Conservation (phyloP, 1,140 invertebrate genomes). For the Limonius californicus region DNA sequence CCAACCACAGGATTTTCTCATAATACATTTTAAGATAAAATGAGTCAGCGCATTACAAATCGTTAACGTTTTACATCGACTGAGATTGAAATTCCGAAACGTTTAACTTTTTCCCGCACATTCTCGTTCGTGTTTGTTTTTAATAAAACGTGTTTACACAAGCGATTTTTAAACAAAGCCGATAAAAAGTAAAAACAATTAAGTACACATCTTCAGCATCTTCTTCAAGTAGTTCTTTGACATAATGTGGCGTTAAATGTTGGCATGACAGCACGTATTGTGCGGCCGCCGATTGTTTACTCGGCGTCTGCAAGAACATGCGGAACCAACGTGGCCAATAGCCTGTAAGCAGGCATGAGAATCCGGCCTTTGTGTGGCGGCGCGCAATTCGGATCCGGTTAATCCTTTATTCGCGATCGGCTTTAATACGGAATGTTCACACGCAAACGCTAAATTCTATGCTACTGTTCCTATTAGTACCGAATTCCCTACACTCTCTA, state of each 20-base stretch:
- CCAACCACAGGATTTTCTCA: not conserved
- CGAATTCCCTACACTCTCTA: not conserved
- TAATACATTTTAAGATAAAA: not conserved
- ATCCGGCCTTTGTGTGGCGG: constrained; percentile 28
- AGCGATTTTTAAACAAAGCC: not conserved
- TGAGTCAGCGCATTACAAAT: not conserved
- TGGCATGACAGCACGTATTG: constrained; percentile 7
- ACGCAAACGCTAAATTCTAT: not conserved
- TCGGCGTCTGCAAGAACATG: constrained; percentile 21
- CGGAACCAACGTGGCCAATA: constrained; percentile 31
- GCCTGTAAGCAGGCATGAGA: constrained; percentile 35
- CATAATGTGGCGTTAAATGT: not conserved
- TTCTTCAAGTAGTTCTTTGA: not conserved
- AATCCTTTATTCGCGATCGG: not conserved
- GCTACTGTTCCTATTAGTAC: not conserved
- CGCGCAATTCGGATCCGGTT: not conserved
- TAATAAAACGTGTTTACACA: constrained; percentile 11
- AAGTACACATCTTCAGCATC: constrained; percentile 1
- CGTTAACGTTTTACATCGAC: not conserved
- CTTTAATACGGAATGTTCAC: not conserved
- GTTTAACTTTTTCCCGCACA: not conserved
- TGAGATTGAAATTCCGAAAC: constrained; percentile 6
- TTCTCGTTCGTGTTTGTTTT: constrained; percentile 2
- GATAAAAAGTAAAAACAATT: constrained; percentile 1
- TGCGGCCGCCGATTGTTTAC: constrained; percentile 5